Conservation (phyloP, 2,797 vertebrate genomes). For the Protosalanx chinensis region DNA sequence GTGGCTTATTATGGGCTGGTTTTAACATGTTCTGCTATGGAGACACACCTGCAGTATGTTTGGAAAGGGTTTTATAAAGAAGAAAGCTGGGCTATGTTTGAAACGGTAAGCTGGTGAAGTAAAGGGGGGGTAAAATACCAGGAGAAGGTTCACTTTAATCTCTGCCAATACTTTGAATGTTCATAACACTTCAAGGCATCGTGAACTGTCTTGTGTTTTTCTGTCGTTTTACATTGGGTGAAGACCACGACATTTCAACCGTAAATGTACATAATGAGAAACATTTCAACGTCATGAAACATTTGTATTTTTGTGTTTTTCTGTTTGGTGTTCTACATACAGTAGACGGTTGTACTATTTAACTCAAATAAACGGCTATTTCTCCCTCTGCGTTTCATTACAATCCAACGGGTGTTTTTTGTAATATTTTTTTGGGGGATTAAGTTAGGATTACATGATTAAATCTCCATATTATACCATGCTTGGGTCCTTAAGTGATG, state of each 20-base stretch:
- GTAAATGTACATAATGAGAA: background rate
- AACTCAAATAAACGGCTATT: slow-evolving; percentile 5
- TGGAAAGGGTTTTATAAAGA: background rate
- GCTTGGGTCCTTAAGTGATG: background rate
- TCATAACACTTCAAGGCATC: background rate
- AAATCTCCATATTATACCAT: background rate
- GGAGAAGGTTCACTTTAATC: background rate
- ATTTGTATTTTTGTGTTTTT: background rate
- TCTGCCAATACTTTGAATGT: background rate
- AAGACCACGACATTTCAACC: background rate
- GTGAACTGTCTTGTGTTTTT: background rate
- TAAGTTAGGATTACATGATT: no score
- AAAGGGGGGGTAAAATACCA: background rate
- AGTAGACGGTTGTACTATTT: slow-evolving; percentile 5
- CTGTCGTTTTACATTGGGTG: background rate
- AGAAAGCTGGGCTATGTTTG: background rate
- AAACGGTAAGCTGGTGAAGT: background rate
- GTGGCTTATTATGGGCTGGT: background rate
- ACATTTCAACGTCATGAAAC: background rate
- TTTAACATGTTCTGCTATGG: background rate
- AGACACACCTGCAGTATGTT: background rate
- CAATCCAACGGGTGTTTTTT: background rate
- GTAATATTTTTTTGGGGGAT: background rate
- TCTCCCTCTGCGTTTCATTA: slow-evolving; percentile 9
- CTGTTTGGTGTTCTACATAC: background rate